Percentiles rank a stretch among this genome's conserved stretches.
These are phyloP conservation scores for Zootermopsis nevadensis DNA, from an alignment of 2,888 invertebrate genomes.

Conservation along the genomic window DNA sequence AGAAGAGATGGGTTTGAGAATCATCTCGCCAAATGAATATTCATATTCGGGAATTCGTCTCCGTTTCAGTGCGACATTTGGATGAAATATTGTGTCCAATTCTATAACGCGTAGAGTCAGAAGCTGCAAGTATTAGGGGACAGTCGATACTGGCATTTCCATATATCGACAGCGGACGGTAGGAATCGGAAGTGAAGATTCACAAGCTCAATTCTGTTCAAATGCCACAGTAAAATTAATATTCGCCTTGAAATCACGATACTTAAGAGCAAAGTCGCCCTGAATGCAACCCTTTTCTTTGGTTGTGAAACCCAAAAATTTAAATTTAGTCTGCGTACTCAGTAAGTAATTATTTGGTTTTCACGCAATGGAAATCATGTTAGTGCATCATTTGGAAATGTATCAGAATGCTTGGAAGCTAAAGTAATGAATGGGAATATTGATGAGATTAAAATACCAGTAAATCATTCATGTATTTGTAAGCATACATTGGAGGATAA, in stretches of 20 bases:
- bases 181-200: background rate
- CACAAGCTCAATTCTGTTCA: background rate
- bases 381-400: no score
- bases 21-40: conserved; percentile 46
- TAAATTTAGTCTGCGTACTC: no score
- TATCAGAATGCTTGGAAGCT: no score
- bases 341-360: no score
- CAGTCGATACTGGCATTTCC: conserved; percentile 28
- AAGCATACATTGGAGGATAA: no score
- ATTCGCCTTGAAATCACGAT: background rate
- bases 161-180: conserved; percentile 25
- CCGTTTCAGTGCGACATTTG: conserved; percentile 17
- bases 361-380: no score
- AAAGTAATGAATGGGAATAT: no score
- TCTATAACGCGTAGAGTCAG: conserved; percentile 4
- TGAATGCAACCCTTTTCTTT: no score
- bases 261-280: background rate
- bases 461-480: no score
- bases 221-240: conserved; percentile 5
- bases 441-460: no score
- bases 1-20: conserved; percentile 30
- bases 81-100: conserved; percentile 44
- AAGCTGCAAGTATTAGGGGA: conserved; percentile 18
- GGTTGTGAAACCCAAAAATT: no score
- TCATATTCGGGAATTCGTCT: conserved; percentile 44